Percentiles rank a stretch among this genome's conserved stretches.
phyloP scores from a whole-genome alignment of 1,140 invertebrate genomes.

The Nylanderia fulva region DNA sequence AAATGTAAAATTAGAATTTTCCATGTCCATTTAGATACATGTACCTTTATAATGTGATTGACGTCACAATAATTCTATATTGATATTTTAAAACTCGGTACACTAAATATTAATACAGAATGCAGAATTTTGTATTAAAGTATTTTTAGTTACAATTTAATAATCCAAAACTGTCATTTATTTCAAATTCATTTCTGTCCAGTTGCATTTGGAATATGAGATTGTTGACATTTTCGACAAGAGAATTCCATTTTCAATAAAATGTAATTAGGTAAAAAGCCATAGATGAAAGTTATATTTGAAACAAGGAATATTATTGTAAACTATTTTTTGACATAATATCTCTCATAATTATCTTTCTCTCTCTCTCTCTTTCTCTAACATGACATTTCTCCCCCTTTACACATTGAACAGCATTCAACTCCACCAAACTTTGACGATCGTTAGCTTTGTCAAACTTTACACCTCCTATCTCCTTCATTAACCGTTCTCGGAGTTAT shows the following conservation, averaged over 20 bases:
- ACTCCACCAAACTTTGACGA: constrained; percentile 34
- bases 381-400: neutral
- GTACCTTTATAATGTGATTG: neutral
- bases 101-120: neutral
- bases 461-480: constrained; percentile 27
- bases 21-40: neutral
- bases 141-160: neutral
- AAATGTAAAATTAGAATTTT: neutral
- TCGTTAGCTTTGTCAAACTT: constrained; percentile 56
- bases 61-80: neutral
- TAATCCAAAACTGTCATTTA: neutral
- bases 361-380: neutral
- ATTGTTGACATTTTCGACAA: neutral
- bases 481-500: constrained; percentile 33
- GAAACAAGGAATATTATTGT: constrained; percentile 37
- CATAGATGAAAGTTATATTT: neutral
- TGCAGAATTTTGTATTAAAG: neutral
- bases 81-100: neutral
- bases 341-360: constrained; percentile 1
- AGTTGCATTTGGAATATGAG: neutral
- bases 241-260: neutral
- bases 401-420: constrained; percentile 32
- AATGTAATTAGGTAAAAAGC: neutral
- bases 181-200: neutral
- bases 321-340: constrained; percentile 18